These are phyloP conservation scores for Cantharis rufa DNA, from an alignment of 2,888 invertebrate genomes.

Conservation along the genomic window DNA sequence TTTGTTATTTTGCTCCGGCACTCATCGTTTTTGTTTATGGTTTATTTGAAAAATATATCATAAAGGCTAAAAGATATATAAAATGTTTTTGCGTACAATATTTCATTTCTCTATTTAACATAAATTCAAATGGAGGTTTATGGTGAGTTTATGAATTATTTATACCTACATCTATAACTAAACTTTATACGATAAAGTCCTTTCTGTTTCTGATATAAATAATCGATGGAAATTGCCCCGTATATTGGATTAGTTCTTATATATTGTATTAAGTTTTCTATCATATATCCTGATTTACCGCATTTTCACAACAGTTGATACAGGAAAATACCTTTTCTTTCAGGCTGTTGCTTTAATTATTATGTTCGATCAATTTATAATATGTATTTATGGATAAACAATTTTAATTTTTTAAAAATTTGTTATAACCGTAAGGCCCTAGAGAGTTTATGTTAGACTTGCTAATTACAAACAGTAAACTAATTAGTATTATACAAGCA, in stretches of 20 bases:
- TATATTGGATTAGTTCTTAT: slow-evolving; percentile 21
- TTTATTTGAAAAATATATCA: not conserved
- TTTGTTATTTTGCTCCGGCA: not conserved
- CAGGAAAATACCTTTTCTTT: not conserved
- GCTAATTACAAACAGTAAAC: not conserved
- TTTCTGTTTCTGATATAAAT: slow-evolving; percentile 10
- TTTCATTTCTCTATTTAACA: slow-evolving; percentile 16
- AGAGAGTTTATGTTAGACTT: not conserved
- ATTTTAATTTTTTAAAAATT: not conserved
- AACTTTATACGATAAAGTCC: slow-evolving; percentile 25
- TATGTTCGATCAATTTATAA: not conserved
- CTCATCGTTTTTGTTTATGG: not conserved
- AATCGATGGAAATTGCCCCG: slow-evolving; percentile 26
- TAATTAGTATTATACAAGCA: not conserved
- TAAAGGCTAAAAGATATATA: not conserved
- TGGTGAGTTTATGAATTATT: slow-evolving; percentile 22
- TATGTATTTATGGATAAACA: not conserved
- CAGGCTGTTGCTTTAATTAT: not conserved
- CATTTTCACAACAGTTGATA: not conserved
- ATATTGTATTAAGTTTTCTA: not conserved
- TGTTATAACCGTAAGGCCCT: not conserved
- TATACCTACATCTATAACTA: slow-evolving; percentile 10
- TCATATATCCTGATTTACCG: not conserved
- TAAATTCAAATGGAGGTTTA: slow-evolving; percentile 21
- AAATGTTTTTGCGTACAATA: not conserved